These are phyloP conservation scores for Colistium nudipinnis DNA, from an alignment of 2,113 vertebrate genomes.

Conservation along the genomic window DNA sequence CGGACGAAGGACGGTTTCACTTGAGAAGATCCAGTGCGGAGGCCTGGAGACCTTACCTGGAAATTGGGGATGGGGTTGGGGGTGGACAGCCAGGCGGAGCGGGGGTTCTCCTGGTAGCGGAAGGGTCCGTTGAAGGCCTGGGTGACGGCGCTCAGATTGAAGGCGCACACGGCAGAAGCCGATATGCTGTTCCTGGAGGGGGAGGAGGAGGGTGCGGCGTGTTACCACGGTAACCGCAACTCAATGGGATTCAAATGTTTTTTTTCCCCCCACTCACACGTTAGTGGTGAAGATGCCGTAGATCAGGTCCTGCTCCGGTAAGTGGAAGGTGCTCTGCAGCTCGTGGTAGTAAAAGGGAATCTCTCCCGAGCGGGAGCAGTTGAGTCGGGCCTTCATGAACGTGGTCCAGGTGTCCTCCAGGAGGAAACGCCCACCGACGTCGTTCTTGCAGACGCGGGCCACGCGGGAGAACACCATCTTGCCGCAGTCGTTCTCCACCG, in stretches of 20 bases:
- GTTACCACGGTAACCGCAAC: neutral
- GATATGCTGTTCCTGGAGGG: conserved; percentile 91
- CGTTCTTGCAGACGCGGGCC: conserved; percentile 95
- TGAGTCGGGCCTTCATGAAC: conserved; percentile 96
- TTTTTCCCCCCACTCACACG: conserved; percentile 82
- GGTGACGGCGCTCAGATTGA: conserved; percentile 92
- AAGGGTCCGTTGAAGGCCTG: conserved; percentile 93
- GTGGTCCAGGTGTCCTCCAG: conserved; percentile 98
- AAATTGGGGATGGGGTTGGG: conserved; percentile 95
- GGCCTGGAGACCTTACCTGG: conserved; percentile 79
- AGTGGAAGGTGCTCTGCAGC: conserved; percentile 92
- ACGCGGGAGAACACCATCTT: conserved; percentile 93
- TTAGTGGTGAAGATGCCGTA: conserved; percentile 98
- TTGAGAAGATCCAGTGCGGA: too few species aligned
- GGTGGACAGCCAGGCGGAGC: conserved; percentile 92
- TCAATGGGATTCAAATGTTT: neutral
- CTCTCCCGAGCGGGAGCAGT: conserved; percentile 95
- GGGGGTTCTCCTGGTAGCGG: conserved; percentile 95
- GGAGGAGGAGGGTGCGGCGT: neutral
- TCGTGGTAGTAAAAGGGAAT: conserved; percentile 95
- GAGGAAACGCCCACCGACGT: conserved; percentile 93
- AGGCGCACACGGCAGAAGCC: conserved; percentile 94
- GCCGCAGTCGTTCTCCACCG: conserved; percentile 94
- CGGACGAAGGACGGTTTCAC: too few species aligned
- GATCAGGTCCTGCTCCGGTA: conserved; percentile 92